These are phyloP conservation scores for Petroica traversi DNA, from an alignment of 2,113 vertebrate genomes.

Conservation along the genomic window DNA sequence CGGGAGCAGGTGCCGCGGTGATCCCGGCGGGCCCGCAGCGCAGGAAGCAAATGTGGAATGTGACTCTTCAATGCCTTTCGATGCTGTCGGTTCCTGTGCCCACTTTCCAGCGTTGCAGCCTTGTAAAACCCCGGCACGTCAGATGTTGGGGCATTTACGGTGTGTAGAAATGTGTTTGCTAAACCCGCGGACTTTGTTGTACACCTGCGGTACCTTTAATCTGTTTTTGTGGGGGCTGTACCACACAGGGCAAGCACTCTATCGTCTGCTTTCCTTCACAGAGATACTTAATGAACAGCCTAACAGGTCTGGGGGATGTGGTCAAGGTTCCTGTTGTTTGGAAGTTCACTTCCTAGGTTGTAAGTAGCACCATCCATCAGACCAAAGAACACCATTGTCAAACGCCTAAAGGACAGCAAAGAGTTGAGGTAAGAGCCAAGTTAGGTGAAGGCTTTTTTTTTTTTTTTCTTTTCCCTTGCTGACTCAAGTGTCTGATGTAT, in stretches of 20 bases:
- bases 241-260: neutral
- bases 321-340: neutral
- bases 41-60: constrained; percentile 25
- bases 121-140: constrained; percentile 72
- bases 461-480: neutral
- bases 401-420: neutral
- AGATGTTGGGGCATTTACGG: constrained; percentile 65
- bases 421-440: neutral
- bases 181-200: constrained; percentile 30
- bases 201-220: constrained; percentile 55
- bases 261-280: neutral
- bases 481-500: constrained; percentile 32
- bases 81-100: constrained; percentile 17
- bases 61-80: constrained; percentile 48
- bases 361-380: neutral
- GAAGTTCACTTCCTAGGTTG: fast-evolving
- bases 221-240: neutral
- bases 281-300: neutral
- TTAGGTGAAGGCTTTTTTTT: neutral
- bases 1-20: constrained; percentile 59
- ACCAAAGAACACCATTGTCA: neutral
- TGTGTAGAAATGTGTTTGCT: constrained; percentile 51
- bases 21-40: neutral
- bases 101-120: constrained; percentile 48
- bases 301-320: too few relatives aligned